Percentiles rank a stretch among this genome's conserved stretches.
Conservation (phyloP, 2,888 invertebrate species). For the Apodemia mormo region DNA sequence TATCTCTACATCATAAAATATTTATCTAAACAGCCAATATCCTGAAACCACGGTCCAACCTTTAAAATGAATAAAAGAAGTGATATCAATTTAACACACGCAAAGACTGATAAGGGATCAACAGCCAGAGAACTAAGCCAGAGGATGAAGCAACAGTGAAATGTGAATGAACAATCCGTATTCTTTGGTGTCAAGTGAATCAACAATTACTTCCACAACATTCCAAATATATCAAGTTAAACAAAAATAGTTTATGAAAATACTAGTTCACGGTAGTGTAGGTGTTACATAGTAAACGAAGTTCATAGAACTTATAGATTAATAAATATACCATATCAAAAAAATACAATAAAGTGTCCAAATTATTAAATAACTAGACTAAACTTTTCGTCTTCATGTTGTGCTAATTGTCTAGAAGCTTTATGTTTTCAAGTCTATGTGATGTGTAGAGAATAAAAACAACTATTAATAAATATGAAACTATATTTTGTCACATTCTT, state of each 20-base stretch:
- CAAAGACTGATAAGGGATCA: conserved; percentile 13
- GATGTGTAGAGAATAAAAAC: not conserved
- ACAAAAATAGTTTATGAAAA: not conserved
- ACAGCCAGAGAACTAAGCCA: not conserved
- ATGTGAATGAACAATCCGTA: not conserved
- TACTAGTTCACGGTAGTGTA: not conserved
- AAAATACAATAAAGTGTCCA: not conserved
- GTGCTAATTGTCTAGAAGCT: too few species aligned
- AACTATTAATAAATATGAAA: not conserved
- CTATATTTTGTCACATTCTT: not conserved
- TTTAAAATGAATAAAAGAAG: conserved; percentile 1
- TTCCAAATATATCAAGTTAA: not conserved
- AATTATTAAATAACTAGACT: not conserved
- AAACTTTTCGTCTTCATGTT: too few species aligned
- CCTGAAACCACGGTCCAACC: not conserved
- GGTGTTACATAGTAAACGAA: not conserved
- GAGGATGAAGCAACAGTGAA: not conserved
- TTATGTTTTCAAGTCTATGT: not conserved
- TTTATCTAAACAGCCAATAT: not conserved
- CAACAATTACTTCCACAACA: not conserved
- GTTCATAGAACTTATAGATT: conserved; percentile 9
- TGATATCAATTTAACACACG: conserved; percentile 1
- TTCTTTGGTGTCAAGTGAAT: not conserved
- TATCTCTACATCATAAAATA: not conserved
- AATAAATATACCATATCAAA: not conserved